Evolutionary conservation across 2,113 vertebrate species (phyloP), one percentile per base, ranked within the genome.

Genomic region (Planiliza haematocheilus): DNA sequence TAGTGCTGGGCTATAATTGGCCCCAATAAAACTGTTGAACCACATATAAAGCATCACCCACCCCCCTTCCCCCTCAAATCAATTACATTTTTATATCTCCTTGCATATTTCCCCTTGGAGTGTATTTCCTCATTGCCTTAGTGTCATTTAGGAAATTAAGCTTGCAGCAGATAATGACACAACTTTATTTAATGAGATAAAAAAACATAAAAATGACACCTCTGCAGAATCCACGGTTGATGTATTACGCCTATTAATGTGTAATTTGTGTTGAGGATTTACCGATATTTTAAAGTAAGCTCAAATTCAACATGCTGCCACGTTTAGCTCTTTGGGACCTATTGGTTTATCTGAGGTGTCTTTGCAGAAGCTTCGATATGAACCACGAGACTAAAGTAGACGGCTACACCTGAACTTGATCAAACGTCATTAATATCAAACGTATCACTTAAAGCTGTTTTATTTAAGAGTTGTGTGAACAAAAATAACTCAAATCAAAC

Each of bases 31-130:
- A 38, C 4, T 58, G 34, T 58, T 21, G 24, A 39, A 7, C 41
- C 37, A 24, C 49, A 42, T 30, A n/a, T 36, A 42, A 64, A 55
- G 14, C 21, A 8, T 30, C 30, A n/a, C n/a, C n/a, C n/a, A n/a
- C n/a, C n/a, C n/a, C n/a, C 11, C 72, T 60, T 52, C 38, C 51
- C 43, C 50, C 37, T 58, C 37, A 41, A 48, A 18, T 41, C 30
- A 43, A 7, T 34, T 34, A 1, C 21, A 30, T 42, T 59, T 34
- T 53, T 18, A 18, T 8, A 50, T 34, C 10, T 11, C 7, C 14
- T 49, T 12, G 3, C 7, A 46, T 53, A n/a, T 61, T 41, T 75
- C 38, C 13, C 14, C 30, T 4, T 18, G 30, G 38, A 24, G 46
- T 38, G 21, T 36, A 24, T 71, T n/a, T 21, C 24, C 24, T 30